Conservation (phyloP, 2,113 vertebrate genomes). For the Psephotus haematonotus region DNA sequence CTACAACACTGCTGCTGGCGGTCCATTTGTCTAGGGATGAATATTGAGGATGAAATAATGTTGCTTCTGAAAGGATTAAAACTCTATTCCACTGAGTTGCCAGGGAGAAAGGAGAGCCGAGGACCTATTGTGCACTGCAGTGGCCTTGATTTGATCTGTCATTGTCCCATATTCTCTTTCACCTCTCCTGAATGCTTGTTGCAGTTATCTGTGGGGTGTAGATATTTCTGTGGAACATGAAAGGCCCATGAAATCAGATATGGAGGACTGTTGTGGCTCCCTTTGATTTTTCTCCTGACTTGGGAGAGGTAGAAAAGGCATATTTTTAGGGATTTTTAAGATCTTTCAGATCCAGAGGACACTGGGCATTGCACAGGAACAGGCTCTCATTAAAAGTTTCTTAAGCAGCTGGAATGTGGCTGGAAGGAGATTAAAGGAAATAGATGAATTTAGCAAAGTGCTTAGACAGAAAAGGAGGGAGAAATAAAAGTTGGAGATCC, state of each 20-base stretch:
- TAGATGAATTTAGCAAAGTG: conserved; percentile 50
- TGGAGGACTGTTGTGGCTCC: neutral
- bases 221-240: conserved; percentile 40
- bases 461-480: conserved; percentile 45
- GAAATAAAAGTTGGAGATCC: conserved; percentile 51
- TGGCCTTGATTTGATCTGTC: neutral
- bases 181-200: neutral
- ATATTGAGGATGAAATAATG: neutral
- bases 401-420: conserved; percentile 68
- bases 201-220: neutral
- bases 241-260: conserved; percentile 59
- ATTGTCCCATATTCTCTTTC: neutral
- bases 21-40: neutral
- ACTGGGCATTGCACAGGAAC: conserved; percentile 45
- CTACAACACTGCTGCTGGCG: neutral
- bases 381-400: conserved; percentile 66
- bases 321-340: conserved; percentile 37
- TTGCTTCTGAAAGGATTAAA: neutral
- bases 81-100: neutral
- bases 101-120: neutral
- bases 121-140: neutral
- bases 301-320: conserved; percentile 38
- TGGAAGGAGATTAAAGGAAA: conserved; percentile 73
- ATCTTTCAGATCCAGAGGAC: conserved; percentile 51
- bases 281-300: conserved; percentile 33